Evolutionary conservation across 1,140 invertebrate genomes (phyloP).

Genomic region (Diorhabda sublineata): DNA sequence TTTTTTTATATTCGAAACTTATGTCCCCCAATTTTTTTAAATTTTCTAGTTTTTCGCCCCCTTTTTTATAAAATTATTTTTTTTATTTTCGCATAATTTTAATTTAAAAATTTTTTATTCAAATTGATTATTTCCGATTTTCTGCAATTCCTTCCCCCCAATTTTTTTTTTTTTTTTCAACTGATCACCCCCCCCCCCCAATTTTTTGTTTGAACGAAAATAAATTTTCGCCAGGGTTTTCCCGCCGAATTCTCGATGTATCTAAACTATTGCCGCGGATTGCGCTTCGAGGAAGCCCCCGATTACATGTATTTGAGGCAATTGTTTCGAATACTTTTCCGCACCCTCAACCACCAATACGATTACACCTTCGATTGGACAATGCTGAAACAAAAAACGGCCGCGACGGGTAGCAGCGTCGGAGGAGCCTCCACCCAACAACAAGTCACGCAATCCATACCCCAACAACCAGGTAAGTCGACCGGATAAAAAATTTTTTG

Average conservation of each 20-base stretch:
- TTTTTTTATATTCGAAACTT: too few relatives aligned
- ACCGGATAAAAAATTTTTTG: too few relatives aligned
- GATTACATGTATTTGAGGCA: constrained; percentile 93
- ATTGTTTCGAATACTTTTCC: constrained; percentile 96
- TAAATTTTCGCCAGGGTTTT: constrained; percentile 58
- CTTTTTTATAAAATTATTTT: too few relatives aligned
- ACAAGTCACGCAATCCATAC: constrained; percentile 34
- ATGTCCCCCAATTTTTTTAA: too few relatives aligned
- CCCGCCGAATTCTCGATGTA: constrained; percentile 93
- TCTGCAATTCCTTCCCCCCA: neutral
- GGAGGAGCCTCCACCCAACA: constrained; percentile 32
- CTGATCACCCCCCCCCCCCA: too few relatives aligned
- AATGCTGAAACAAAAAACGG: constrained; percentile 87
- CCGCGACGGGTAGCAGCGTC: constrained; percentile 28
- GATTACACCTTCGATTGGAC: constrained; percentile 99
- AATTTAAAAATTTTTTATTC: too few relatives aligned
- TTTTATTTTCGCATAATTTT: too few relatives aligned
- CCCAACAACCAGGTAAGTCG: constrained; percentile 42
- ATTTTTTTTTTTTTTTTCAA: too few relatives aligned
- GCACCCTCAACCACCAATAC: constrained; percentile 98
- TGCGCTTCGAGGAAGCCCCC: constrained; percentile 86
- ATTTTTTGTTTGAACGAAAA: too few relatives aligned
- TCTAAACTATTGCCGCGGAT: constrained; percentile 85
- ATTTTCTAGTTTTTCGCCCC: too few relatives aligned
- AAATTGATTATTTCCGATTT: too few relatives aligned